Conservation (phyloP, 2,888 invertebrate genomes). For the Lasioglossum calceatum region DNA sequence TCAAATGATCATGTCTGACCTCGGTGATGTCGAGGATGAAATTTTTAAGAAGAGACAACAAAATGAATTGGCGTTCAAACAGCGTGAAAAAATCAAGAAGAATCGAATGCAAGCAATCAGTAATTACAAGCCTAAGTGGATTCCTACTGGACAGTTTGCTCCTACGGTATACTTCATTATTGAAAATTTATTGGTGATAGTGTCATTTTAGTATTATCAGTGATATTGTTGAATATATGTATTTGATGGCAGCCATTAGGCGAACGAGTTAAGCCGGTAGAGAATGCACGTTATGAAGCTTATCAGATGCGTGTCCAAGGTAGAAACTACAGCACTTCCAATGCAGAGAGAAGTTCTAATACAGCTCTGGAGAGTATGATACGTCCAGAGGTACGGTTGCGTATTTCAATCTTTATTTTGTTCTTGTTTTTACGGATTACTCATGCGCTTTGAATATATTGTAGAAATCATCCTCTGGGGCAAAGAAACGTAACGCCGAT, state of each 20-base stretch:
- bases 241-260: constrained; percentile 86
- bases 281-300: constrained; percentile 92
- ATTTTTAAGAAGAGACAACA: constrained; percentile 97
- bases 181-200: neutral
- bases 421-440: neutral
- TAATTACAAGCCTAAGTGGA: constrained; percentile 89
- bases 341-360: constrained; percentile 66
- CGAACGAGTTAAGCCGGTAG: constrained; percentile 85
- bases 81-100: constrained; percentile 90
- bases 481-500: constrained; percentile 86
- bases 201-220: neutral
- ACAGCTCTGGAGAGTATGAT: constrained; percentile 85
- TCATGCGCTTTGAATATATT: neutral
- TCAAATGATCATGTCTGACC: constrained; percentile 96
- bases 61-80: constrained; percentile 93
- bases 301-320: constrained; percentile 88
- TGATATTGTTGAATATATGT: neutral
- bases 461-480: constrained; percentile 76
- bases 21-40: constrained; percentile 98
- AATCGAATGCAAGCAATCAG: constrained; percentile 85
- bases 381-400: constrained; percentile 80
- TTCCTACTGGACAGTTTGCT: constrained; percentile 91
- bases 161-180: constrained; percentile 86
- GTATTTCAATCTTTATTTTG: constrained; percentile 3
- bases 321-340: constrained; percentile 76